Conservation (phyloP, 2,797 vertebrate genomes). For the Darevskia nairensis region DNA sequence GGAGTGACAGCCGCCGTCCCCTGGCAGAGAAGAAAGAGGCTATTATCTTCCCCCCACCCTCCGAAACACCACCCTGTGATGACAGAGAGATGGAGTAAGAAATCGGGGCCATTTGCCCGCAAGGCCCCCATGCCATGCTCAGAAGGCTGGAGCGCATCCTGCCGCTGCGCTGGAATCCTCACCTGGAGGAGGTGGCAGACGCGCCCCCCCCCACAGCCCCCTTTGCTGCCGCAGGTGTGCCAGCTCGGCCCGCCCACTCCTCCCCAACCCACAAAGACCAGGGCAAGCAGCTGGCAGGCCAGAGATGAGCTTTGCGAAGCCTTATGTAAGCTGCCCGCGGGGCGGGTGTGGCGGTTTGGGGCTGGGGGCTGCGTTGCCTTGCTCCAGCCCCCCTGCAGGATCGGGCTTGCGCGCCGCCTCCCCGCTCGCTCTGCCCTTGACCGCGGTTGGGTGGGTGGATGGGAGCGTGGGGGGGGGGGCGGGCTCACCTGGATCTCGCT, state of each 20-base stretch:
- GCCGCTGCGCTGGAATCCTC: too few relatives aligned
- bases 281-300: background rate
- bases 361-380: background rate
- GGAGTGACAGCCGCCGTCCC: background rate
- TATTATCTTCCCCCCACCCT: background rate
- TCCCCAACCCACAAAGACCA: background rate
- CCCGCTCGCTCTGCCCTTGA: too few relatives aligned
- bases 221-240: background rate
- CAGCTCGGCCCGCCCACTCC: background rate
- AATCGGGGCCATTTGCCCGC: background rate
- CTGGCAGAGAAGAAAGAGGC: constrained; percentile 3
- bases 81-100: background rate
- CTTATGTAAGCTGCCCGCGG: background rate
- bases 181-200: background rate
- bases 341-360: background rate
- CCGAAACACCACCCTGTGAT: background rate
- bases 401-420: background rate
- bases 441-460: too few relatives aligned
- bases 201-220: background rate
- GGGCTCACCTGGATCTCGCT: constrained; percentile 79
- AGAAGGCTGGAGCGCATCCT: background rate
- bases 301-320: background rate
- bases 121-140: background rate
- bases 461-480: too few relatives aligned
- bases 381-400: background rate